Base-by-base conservation (phyloP, 1,140 invertebrate genomes). In the Eupristina koningsbergeri region DNA sequence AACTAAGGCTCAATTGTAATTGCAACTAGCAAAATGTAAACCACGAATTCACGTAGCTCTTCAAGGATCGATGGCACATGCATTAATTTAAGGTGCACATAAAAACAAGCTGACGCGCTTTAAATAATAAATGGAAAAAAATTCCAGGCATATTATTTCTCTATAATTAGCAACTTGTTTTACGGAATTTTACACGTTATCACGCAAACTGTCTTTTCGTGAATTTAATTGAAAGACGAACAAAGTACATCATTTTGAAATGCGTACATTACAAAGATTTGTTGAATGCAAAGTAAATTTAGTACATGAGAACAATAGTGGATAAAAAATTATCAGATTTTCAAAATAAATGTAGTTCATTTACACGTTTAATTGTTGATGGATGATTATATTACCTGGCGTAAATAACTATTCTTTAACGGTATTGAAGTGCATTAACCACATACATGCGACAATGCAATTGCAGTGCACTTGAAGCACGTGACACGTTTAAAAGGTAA, bases 1-100 rank as follows among this genome's bases (percentile, higher is more conserved):
- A 34, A 7, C 41, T 61, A 50, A 31, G 67, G 45, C 61, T 61
- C 47, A 71, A 80, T 80, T 80, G 58, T 71, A 71, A 71, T 58
- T 53, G 34, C 76, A 50, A 64, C 36, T 11, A 36, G 3, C 5
- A 29, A 39, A 45, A 45, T 45, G 69, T 45, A 29, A 45, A n/a
- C n/a, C 26, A 13, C 41, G 22, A 34, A 36, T 67, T 6, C 64
- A 36, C 64, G 64, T 36, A 34, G 17, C 31, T 36, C 22, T 5
- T n/a, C 69, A 11, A 36, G 39, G 15, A 3, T n/a, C 29, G 7
- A 13, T 3, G 8, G 22, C 22, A 11, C 22, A 17, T 34, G 39
- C 6, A 71, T 26, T 6, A 3, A 7, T 1, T 36, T n/a, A 8
- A 36, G 3, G 8, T 45, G 45, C 31, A n/a, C 1, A 45, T n/a